Evolutionary conservation across 2,113 vertebrate genomes (phyloP), one percentile per base, ranked within the genome.

Genomic region (Xiphorhynchus elegans): DNA sequence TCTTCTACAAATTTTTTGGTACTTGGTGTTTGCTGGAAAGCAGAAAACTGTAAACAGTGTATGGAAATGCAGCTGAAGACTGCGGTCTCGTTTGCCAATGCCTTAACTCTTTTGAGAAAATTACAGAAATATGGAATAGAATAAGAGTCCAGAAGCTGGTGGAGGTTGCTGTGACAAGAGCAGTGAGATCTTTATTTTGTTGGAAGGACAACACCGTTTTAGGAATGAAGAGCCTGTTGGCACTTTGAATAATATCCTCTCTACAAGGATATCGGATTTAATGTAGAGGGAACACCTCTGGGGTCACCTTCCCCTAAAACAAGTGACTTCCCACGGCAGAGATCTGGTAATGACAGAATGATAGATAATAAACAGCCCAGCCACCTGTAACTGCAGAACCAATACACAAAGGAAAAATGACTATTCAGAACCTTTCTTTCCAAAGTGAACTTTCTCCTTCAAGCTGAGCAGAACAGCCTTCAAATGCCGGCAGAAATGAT

Each of bases 371-470:
- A 85, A 72, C 39, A 83, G 82, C 94, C 81, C 60, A 53, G 63
- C 28, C 52, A 50, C 79, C 76, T 70, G 85, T 94, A 95, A 92
- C 90, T 96, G 94, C 76, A 90, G 53, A 66, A 50, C 29, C 26
- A 17, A 35, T 11, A 55, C 55, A 55, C 0, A 3, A 49, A 74
- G 55, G 47, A 50, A 70, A 77, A 93, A 75, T 84, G 39, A 42
- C 72, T 93, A 81, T 59, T 92, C 94, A 96, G 96, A 86, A 92
- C 35, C 89, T 95, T 47, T 89, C 47, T 55, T 83, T 93, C 90
- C 37, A 3, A 66, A 74, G 68, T 46, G 83, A 90, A 92, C 79
- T 73, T 80, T 76, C 42, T 84, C 49, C 59, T 42, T 52, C 4
- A 50, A 76, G 92, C 67, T 76, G 75, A 87, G 82, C 46, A 69